Percentiles rank a stretch among this genome's conserved stretches.
phyloP scores from a whole-genome alignment of 2,113 vertebrate genomes.

The Hippocampus guttulatus region DNA sequence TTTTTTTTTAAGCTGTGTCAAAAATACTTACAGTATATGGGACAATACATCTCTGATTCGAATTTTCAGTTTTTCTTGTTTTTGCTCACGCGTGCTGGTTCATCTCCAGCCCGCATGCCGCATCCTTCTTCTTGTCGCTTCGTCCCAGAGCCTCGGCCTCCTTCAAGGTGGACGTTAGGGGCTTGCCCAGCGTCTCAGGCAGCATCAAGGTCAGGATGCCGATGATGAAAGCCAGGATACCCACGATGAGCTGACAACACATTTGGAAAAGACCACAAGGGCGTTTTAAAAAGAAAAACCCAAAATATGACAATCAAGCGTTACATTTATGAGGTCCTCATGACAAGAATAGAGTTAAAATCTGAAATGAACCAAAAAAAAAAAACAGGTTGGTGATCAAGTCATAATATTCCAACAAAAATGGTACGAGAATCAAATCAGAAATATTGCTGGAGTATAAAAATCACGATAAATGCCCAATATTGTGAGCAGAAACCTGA shows the following conservation, averaged over 20 bases:
- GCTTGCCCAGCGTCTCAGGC: slow-evolving; percentile 84
- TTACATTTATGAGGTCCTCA: not conserved
- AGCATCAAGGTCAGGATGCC: slow-evolving; percentile 80
- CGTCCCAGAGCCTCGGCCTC: slow-evolving; percentile 75
- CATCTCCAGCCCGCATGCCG: slow-evolving; percentile 62
- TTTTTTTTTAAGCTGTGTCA: no score
- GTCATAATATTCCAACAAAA: no score
- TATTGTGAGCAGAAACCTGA: slow-evolving; percentile 68
- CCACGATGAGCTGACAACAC: slow-evolving; percentile 78
- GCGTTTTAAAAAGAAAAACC: no score
- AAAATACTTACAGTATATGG: no score
- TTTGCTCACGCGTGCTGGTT: slow-evolving; percentile 3
- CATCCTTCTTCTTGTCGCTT: slow-evolving; percentile 44
- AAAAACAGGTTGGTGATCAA: no score
- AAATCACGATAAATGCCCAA: no score
- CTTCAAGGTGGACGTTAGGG: slow-evolving; percentile 79
- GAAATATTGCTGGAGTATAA: not conserved
- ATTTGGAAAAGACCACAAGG: not conserved
- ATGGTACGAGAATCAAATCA: not conserved
- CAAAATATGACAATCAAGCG: not conserved
- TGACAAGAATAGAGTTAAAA: no score
- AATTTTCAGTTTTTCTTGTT: not conserved
- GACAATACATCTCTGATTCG: not conserved
- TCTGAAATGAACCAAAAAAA: no score
- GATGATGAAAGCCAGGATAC: slow-evolving; percentile 80